phyloP scores from a whole-genome alignment of 2,888 invertebrate species.

The Vandiemenella viatica region DNA sequence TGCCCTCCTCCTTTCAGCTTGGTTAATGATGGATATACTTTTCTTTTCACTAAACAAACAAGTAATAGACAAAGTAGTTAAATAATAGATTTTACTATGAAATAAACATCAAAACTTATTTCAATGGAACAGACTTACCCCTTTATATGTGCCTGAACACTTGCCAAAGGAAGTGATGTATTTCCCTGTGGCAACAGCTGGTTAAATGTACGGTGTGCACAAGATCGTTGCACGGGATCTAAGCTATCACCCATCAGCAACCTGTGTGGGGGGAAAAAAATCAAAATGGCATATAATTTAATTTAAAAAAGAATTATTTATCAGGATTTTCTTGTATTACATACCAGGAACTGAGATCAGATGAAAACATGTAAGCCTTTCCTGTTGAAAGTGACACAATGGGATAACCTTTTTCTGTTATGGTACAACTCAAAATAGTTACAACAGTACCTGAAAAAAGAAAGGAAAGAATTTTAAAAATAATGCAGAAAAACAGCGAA shows the following conservation, averaged over 20 bases:
- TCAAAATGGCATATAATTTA: not conserved
- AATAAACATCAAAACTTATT: too few species aligned
- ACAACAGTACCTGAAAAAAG: conserved; percentile 34
- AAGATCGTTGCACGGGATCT: conserved; percentile 32
- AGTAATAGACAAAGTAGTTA: not conserved
- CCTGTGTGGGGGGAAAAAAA: conserved; percentile 32
- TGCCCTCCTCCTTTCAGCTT: too few species aligned
- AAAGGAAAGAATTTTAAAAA: too few species aligned
- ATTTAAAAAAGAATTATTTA: not conserved
- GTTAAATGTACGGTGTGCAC: conserved; percentile 20
- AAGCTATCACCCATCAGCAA: conserved; percentile 33
- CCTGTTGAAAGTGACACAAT: conserved; percentile 73
- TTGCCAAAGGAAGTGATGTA: conserved; percentile 24
- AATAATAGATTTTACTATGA: too few species aligned
- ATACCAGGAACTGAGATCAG: conserved; percentile 60
- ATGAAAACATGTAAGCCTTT: conserved; percentile 68
- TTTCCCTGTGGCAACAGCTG: conserved; percentile 3
- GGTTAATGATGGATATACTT: too few species aligned
- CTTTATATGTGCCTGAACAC: conserved; percentile 11
- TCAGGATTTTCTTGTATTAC: conserved; percentile 17
- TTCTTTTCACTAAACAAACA: not conserved
- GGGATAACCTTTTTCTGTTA: conserved; percentile 60
- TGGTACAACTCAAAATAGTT: conserved; percentile 40
- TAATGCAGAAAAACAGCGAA: too few species aligned
- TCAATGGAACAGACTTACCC: conserved; percentile 4